These are phyloP conservation scores for Silurus lanzhouensis DNA, from an alignment of 2,797 vertebrate species.

Conservation along the genomic window DNA sequence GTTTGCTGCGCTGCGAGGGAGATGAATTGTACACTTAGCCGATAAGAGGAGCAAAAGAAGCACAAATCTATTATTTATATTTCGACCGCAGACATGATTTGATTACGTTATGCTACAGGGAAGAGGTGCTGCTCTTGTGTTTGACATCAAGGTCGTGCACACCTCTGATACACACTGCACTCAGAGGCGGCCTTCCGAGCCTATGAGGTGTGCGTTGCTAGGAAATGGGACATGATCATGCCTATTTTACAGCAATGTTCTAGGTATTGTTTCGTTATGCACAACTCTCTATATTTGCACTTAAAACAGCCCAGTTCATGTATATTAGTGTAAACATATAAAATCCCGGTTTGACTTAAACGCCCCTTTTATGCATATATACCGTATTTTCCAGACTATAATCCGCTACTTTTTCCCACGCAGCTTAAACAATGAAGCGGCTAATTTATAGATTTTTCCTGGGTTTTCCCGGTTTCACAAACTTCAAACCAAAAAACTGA, in stretches of 20 bases:
- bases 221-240: conserved; percentile 19
- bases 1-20: conserved; percentile 59
- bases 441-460: no score
- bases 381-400: no score
- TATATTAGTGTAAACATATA: no score
- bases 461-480: no score
- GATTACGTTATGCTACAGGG: conserved; percentile 28
- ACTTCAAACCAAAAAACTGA: no score
- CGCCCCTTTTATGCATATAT: no score
- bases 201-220: conserved; percentile 42
- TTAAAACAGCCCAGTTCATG: not conserved
- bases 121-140: conserved; percentile 32
- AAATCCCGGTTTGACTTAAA: no score
- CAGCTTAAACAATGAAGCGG: no score
- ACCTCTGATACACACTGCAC: conserved; percentile 30
- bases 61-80: conserved; percentile 58
- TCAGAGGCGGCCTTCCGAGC: conserved; percentile 29
- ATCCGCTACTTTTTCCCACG: no score
- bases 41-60: conserved; percentile 62
- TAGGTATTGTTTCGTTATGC: not conserved
- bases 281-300: not conserved
- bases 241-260: not conserved
- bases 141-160: conserved; percentile 63
- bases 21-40: conserved; percentile 55
- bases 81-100: conserved; percentile 46